Base-by-base conservation (phyloP, 1,140 invertebrate species). In the Philotrypesis tridentata region DNA sequence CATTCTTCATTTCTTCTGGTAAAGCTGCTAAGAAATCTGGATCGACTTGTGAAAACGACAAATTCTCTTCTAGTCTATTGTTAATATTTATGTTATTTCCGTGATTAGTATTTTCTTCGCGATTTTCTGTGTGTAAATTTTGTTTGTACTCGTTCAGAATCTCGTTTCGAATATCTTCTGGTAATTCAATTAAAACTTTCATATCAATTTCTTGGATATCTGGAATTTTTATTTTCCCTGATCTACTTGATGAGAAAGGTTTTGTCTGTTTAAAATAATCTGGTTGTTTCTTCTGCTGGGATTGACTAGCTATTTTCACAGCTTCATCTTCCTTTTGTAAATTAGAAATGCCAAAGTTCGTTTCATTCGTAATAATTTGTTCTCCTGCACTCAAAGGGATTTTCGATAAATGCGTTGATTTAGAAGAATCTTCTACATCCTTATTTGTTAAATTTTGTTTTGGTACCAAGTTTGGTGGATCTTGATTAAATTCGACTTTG, bases 151-250 rank as follows among this genome's bases (percentile, higher is more conserved):
- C 92, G 71, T 92, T 89, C 2, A 95, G 87, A 79, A 96, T 92
- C 91, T 96, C 95, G 43, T 92, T 91, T 80, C 93, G 86, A 31
- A 95, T 92, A 68, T 95, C 93, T 82, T 93, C 90, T 0, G 95
- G 95, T 43, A 95, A 87, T 85, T 93, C 93, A 29, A 93, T 90
- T 71, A 95, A 89, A 23, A 95, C 92, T 31, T 91, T 87, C 80
- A 91, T 82, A 89, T 95, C 94, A 76, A 95, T 91, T 83, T 93
- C 88, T 74, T 89, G 80, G 29, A 88, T 79, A 2, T 84, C 79
- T 37, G 87, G 87, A 43, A 87, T n/a, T 40, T 84, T 68, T 12
- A 85, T 48, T 88, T 89, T 88, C 29, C 75, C 75, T 29, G 60
- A 55, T 80, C 85, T 86, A 72, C 84, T 85, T 21, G 31, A 75